phyloP scores from a whole-genome alignment of 2,797 vertebrate species.

The Cyprinella venusta region DNA sequence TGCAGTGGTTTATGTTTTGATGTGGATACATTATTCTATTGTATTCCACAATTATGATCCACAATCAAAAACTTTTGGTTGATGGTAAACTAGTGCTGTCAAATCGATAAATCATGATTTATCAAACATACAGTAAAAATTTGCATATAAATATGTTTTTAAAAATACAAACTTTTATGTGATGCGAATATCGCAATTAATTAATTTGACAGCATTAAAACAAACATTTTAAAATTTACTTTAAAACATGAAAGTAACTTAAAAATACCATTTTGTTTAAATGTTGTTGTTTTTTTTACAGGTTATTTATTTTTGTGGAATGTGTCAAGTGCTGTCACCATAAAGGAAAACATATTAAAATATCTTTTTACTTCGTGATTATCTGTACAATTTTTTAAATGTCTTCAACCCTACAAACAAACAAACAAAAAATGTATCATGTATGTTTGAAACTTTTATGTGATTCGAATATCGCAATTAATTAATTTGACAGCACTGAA shows the following conservation, averaged over 20 bases:
- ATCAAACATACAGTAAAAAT: too few relatives aligned
- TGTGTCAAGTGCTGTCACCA: neutral
- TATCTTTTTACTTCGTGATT: neutral
- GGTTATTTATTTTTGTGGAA: neutral
- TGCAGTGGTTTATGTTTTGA: neutral
- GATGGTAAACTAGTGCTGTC: neutral
- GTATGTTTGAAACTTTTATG: neutral
- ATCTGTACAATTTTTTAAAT: too few relatives aligned
- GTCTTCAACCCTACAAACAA: neutral
- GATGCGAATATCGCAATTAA: neutral
- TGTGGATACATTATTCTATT: neutral
- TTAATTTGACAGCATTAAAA: neutral
- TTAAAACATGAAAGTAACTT: neutral
- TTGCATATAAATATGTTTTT: too few relatives aligned
- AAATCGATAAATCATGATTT: too few relatives aligned
- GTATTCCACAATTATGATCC: neutral
- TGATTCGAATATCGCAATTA: too few relatives aligned
- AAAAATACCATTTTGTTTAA: neutral
- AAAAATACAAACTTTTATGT: too few relatives aligned
- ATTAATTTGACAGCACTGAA: too few relatives aligned
- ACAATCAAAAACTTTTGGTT: neutral
- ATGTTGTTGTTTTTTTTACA: neutral
- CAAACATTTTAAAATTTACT: neutral
- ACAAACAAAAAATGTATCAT: neutral
- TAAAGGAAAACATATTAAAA: neutral